Evolutionary conservation across 2,797 vertebrate genomes (phyloP).

Genomic region (Danio aesculapii): DNA sequence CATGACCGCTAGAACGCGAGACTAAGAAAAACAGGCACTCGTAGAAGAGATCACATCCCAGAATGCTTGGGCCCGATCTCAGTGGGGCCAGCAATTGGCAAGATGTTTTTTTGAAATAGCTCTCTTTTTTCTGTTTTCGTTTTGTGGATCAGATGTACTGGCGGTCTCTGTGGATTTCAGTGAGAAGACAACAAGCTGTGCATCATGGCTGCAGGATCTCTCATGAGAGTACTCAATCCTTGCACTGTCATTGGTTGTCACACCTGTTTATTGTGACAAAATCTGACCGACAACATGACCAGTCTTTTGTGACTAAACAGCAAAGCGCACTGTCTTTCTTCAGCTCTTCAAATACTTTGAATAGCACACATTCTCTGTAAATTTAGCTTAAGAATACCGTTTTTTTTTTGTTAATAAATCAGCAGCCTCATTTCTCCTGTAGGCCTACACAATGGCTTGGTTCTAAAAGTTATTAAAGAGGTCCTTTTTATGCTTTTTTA

Average conservation of each 20-base stretch:
- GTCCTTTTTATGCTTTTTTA: too few species aligned
- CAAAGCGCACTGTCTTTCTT: neutral
- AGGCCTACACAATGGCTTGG: neutral
- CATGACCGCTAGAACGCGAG: conserved; percentile 29
- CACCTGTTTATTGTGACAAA: conserved; percentile 45
- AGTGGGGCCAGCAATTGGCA: conserved; percentile 31
- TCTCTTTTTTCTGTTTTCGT: conserved; percentile 23
- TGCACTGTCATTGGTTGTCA: conserved; percentile 34
- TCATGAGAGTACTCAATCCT: conserved; percentile 42
- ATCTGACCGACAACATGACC: conserved; percentile 19
- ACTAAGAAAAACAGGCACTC: conserved; percentile 22
- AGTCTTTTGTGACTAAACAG: conserved; percentile 26
- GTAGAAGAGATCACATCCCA: conserved; percentile 23
- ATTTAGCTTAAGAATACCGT: neutral
- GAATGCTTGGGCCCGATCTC: conserved; percentile 20
- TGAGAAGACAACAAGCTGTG: conserved; percentile 57
- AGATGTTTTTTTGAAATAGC: conserved; percentile 27
- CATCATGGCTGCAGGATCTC: conserved; percentile 38
- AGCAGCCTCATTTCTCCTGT: neutral
- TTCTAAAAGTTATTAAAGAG: neutral
- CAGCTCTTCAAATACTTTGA: neutral
- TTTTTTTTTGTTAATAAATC: conserved; percentile 1
- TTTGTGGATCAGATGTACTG: conserved; percentile 50
- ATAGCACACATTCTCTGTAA: conserved; percentile 4
- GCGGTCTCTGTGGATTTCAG: conserved; percentile 35